These are phyloP conservation scores for Plumapathes pennacea DNA, from an alignment of 92 coral and sea anemone genomes.

Conservation along the genomic window DNA sequence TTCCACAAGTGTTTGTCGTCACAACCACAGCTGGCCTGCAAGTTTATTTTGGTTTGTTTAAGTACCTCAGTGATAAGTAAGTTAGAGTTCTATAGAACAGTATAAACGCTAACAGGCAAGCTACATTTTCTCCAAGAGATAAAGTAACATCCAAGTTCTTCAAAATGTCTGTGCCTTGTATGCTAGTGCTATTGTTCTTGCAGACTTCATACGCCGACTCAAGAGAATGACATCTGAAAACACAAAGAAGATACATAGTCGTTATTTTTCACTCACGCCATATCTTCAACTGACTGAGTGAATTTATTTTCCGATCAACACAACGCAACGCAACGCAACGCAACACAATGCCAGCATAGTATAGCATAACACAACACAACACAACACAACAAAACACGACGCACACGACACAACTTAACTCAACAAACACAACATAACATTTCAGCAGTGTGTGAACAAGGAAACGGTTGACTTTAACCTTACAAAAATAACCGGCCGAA, in stretches of 20 bases:
- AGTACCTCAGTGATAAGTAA: constrained; percentile 67
- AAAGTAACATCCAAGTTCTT: constrained; percentile 49
- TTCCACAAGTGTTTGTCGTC: no score
- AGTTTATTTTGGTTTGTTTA: constrained; percentile 64
- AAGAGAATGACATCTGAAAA: constrained; percentile 39
- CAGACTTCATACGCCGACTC: constrained; percentile 60
- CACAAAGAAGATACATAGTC: not conserved
- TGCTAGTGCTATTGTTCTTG: constrained; percentile 63
- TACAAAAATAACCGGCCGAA: no score
- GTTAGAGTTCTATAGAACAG: constrained; percentile 54
- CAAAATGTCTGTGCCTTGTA: constrained; percentile 68
- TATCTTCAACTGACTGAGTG: not conserved
- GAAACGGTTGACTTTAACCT: no score
- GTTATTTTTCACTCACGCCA: not conserved
- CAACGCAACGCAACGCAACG: not conserved
- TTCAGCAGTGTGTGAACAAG: no score
- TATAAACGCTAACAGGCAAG: constrained; percentile 43
- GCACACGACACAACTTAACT: no score
- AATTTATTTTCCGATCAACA: not conserved
- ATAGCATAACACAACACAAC: no score
- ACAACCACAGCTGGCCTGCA: no score
- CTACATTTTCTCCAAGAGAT: constrained; percentile 63
- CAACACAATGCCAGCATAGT: no score
- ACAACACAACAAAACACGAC: no score
- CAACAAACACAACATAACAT: no score